Base-by-base conservation (phyloP, 2,888 invertebrate genomes). In the Fissipunctia ypsillon region DNA sequence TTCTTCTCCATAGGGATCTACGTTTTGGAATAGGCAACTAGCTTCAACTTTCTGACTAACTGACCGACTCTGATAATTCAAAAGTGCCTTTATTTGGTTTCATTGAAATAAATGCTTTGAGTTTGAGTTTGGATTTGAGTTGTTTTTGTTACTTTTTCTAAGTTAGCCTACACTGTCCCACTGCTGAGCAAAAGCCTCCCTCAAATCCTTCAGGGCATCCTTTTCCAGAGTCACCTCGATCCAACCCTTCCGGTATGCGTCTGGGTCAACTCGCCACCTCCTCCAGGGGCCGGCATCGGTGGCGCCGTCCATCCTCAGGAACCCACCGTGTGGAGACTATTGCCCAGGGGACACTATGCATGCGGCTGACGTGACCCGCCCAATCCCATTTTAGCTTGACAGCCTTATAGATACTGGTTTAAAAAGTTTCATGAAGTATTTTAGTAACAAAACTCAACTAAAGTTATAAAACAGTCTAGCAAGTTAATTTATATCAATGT, bases 391-490 rank as follows among this genome's bases (percentile, higher is more conserved):
- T 56, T 54, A 52, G 0, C 25, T 28, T 14, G 19, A 12, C 19
- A 43, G 1, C 0, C 28, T 19, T 56, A 56, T 19, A n/a, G 41
- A 52, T n/a, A 52, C 14, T 38, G 10, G 19, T 22, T 28, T 54
- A 5, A 14, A 73, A 73, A 66, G 22, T 54, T 67, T 67, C 0
- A 38, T 6, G 28, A 41, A 38, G 54, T 54, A 14, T 38, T 78
- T 67, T 54, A 67, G 28, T n/a, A 45, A 16, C 14, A 54, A 76
- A 65, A n/a, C 35, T 28, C 19, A 28, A 43, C 28, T 76, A 12
- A 52, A 28, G 43, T 38, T 65, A 54, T 67, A 77, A 66, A 76
- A 31, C 19, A 45, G 73, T 73, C 35, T 25, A 56, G 38, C 10
- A 73, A 38, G 10, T 10, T 54, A 19, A 78, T 28, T 69, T 52